Percentiles rank a stretch among this genome's conserved stretches.
Conservation (phyloP, 2,888 invertebrate genomes). For the Phyllotreta striolata region DNA sequence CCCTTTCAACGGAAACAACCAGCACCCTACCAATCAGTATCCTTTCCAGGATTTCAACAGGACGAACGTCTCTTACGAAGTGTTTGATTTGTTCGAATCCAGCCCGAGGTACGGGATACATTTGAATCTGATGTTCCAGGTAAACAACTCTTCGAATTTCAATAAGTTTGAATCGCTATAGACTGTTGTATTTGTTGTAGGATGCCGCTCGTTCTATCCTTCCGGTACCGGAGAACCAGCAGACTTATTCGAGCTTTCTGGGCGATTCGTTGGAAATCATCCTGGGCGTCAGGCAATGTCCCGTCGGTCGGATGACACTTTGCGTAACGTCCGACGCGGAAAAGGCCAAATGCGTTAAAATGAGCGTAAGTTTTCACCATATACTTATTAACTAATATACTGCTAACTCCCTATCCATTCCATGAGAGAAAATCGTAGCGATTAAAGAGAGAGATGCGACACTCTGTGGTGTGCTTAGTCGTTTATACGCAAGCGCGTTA, state of each 20-base stretch:
- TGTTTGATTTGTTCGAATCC: slow-evolving; percentile 79
- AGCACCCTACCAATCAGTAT: slow-evolving; percentile 19
- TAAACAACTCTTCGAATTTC: slow-evolving; percentile 54
- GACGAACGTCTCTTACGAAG: slow-evolving; percentile 61
- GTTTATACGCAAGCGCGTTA: too few relatives aligned
- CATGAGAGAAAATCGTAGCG: too few relatives aligned
- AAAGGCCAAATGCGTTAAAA: slow-evolving; percentile 88
- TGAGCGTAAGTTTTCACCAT: slow-evolving; percentile 71
- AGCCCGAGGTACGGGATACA: slow-evolving; percentile 71
- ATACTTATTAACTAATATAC: too few relatives aligned
- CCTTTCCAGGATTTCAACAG: slow-evolving; percentile 40
- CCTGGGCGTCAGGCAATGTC: slow-evolving; percentile 80
- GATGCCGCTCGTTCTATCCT: slow-evolving; percentile 76
- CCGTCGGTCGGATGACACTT: slow-evolving; percentile 82
- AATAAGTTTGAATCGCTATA: slow-evolving; percentile 5
- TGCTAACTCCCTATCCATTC: too few relatives aligned
- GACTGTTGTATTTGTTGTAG: slow-evolving; percentile 59
- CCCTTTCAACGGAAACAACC: background rate
- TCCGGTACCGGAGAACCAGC: slow-evolving; percentile 74
- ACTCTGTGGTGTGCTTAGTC: too few relatives aligned
- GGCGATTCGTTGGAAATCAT: slow-evolving; percentile 74
- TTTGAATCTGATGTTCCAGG: slow-evolving; percentile 82
- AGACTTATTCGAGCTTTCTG: slow-evolving; percentile 79
- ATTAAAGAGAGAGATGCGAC: too few relatives aligned
- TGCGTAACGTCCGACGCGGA: slow-evolving; percentile 93